Evolutionary conservation across 2,113 vertebrate species (phyloP).

Genomic region (Orientallactaga bullata): DNA sequence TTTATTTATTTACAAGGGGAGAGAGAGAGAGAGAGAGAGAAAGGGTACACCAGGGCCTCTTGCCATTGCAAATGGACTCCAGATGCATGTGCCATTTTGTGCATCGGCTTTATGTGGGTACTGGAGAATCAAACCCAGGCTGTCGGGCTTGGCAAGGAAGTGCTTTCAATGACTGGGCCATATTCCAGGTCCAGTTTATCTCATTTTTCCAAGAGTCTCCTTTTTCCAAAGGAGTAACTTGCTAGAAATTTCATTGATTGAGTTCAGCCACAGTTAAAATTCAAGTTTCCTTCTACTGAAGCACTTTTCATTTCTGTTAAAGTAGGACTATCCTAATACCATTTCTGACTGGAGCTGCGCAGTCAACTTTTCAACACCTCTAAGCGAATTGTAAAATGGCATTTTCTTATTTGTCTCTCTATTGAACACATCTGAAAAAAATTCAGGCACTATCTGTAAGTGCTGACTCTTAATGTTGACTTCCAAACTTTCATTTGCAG

Average conservation of each 20-base stretch:
- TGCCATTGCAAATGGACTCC: too few species aligned
- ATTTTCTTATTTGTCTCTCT: conserved; percentile 59
- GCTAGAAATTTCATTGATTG: not conserved
- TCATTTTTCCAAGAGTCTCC: not conserved
- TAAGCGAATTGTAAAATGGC: not conserved
- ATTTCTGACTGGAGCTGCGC: conserved; percentile 3
- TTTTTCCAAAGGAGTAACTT: not conserved
- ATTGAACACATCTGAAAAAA: conserved; percentile 64
- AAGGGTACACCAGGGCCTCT: too few species aligned
- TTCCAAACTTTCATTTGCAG: conserved; percentile 73
- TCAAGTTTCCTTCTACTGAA: not conserved
- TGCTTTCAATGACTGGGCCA: too few species aligned
- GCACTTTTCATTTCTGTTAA: not conserved
- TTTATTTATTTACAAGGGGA: too few species aligned
- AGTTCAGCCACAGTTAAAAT: not conserved
- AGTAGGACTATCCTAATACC: not conserved
- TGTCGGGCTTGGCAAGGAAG: too few species aligned
- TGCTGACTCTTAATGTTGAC: conserved; percentile 63
- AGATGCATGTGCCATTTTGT: too few species aligned
- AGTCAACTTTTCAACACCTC: not conserved
- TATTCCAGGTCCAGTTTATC: not conserved
- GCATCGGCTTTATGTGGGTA: too few species aligned
- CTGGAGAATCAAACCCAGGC: too few species aligned
- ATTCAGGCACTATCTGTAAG: conserved; percentile 62
- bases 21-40: too few species aligned